Evolutionary conservation across 2,797 vertebrate genomes (phyloP), one percentile per base, ranked within the genome.

Genomic region (Myiothlypis coronata): DNA sequence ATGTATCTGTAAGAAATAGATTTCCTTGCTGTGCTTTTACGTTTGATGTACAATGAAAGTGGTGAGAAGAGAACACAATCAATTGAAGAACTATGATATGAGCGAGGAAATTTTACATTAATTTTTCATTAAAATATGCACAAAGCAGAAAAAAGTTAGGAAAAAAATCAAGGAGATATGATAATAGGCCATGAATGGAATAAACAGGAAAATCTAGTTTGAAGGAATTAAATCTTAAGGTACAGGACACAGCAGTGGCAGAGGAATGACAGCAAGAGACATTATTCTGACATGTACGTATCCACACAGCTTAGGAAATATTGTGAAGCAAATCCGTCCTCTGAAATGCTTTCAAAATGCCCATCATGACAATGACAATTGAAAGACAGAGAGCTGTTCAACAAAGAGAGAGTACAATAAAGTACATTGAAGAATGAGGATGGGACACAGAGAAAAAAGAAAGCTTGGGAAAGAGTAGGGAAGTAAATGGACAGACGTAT

Each of bases 311-410:
- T 90, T 91, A 91, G 21, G 35, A 89, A 91, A 93, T 92, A 84
- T 34, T 83, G 68, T 92, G 69, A 92, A 94, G 81, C 53, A 94
- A 92, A 93, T 94, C 53, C 35, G 60, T 87, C 85, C 65, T 85
- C 65, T 89, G 89, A 93, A 96, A 89, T 47, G 37, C 60, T 93
- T 96, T 88, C 69, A 90, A 88, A 96, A 89, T 61, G 80, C 50
- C 69, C 65, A 59, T 89, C 94, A 78, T 89, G 75, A 55, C 56
- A 92, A 61, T 78, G 82, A 90, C 92, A 86, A 69, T 2, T 94
- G 91, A 92, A 94, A 94, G 92, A 93, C 76, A 83, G 89, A 83
- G 7, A 71, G 24, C 35, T 90, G 53, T 68, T 88, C 83, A 83
- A 89, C 61, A 87, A 85, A 83, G 26, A 57, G 8, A 11, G 10